These are phyloP conservation scores for Eilema caniola DNA, from an alignment of 2,888 invertebrate species.

Conservation along the genomic window DNA sequence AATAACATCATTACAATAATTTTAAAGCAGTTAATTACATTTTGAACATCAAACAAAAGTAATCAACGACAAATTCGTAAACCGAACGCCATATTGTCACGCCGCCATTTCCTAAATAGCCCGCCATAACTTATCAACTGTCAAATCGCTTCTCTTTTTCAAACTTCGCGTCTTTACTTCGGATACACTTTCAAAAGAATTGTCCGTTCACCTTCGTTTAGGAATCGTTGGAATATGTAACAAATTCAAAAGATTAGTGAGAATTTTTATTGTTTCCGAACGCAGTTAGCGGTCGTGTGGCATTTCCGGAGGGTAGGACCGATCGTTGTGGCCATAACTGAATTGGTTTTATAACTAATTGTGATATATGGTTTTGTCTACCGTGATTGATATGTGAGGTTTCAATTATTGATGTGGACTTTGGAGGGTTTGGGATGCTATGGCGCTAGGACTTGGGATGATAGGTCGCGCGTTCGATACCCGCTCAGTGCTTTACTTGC, in stretches of 20 bases:
- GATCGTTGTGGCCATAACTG: conserved; percentile 25
- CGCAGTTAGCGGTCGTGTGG: conserved; percentile 57
- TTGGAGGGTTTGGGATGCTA: too few species aligned
- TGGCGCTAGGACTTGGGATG: too few species aligned
- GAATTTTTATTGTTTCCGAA: conserved; percentile 76
- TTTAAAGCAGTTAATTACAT: conserved; percentile 9
- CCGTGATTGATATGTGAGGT: conserved; percentile 8
- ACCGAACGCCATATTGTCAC: conserved; percentile 24
- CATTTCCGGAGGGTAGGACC: conserved; percentile 57
- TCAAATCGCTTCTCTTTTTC: conserved; percentile 46
- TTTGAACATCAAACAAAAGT: conserved; percentile 22
- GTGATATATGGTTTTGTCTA: conserved; percentile 18
- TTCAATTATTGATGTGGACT: background rate
- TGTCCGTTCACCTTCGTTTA: conserved; percentile 33
- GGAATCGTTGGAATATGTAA: conserved; percentile 55
- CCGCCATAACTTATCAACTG: conserved; percentile 45
- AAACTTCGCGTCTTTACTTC: conserved; percentile 32
- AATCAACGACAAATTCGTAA: conserved; percentile 17
- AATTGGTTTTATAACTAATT: conserved; percentile 23
- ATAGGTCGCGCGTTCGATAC: too few species aligned
- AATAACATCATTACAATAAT: background rate
- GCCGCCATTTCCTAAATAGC: conserved; percentile 49
- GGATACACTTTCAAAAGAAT: conserved; percentile 31
- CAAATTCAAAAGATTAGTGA: conserved; percentile 59
- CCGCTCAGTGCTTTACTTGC: too few species aligned